Conservation (phyloP, 1,140 invertebrate genomes). For the Anoplophora glabripennis region DNA sequence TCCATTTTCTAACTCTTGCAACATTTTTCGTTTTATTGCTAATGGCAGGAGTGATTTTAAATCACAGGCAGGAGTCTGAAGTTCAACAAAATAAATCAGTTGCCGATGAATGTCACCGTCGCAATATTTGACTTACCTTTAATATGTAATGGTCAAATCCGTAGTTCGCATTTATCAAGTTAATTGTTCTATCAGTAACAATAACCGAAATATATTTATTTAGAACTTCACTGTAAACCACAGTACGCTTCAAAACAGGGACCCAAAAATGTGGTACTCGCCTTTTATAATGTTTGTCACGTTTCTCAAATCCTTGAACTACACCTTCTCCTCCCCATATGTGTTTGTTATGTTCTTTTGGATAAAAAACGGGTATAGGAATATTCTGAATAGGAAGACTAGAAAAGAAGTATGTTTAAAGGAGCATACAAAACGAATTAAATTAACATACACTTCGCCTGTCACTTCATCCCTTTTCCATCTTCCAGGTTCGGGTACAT, state of each 20-base stretch:
- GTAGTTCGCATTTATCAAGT: conserved; percentile 83
- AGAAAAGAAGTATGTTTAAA: conserved; percentile 27
- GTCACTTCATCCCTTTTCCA: conserved; percentile 71
- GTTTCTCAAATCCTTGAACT: conserved; percentile 82
- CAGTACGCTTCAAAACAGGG: conserved; percentile 70
- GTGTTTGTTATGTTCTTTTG: conserved; percentile 77
- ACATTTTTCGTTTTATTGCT: conserved; percentile 78
- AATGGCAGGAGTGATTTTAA: conserved; percentile 78
- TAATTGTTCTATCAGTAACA: conserved; percentile 77
- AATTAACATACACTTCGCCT: conserved; percentile 60
- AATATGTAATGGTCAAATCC: conserved; percentile 96
- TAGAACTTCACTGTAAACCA: conserved; percentile 93
- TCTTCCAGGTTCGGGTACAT: conserved; percentile 69
- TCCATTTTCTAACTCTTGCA: conserved; percentile 71
- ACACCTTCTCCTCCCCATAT: conserved; percentile 97
- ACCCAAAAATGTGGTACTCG: conserved; percentile 80
- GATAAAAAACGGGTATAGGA: conserved; percentile 74
- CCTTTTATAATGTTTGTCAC: conserved; percentile 55
- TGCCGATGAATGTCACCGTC: not conserved
- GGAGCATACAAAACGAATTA: conserved; percentile 7
- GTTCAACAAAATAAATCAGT: conserved; percentile 23
- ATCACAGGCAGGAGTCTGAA: conserved; percentile 82
- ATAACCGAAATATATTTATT: conserved; percentile 78
- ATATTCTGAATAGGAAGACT: conserved; percentile 71
- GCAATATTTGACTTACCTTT: conserved; percentile 57